Percentiles rank a stretch among this genome's conserved stretches.
Conservation (phyloP, 2,113 vertebrate genomes). For the Albula goreensis region DNA sequence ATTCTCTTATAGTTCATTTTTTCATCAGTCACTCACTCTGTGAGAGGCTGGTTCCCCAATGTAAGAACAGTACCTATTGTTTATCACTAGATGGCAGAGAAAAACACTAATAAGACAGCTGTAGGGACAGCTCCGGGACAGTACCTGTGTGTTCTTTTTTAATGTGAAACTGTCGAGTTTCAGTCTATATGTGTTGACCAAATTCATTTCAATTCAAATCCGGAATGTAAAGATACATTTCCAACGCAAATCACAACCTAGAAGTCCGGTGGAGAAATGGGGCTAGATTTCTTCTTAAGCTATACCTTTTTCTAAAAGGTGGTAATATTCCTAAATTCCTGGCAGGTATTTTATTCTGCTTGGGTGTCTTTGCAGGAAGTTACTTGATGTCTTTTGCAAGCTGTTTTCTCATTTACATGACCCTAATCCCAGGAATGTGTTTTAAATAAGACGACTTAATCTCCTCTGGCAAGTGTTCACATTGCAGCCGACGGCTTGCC, state of each 20-base stretch:
- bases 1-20: no score
- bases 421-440: conserved; percentile 55
- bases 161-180: not conserved
- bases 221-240: not conserved
- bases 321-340: not conserved
- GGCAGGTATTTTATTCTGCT: not conserved
- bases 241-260: not conserved
- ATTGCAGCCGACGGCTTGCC: conserved; percentile 51
- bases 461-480: conserved; percentile 59
- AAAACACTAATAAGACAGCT: not conserved
- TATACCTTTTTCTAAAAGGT: conserved; percentile 3
- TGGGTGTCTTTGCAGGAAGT: not conserved
- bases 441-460: conserved; percentile 62
- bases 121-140: not conserved
- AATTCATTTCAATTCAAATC: not conserved
- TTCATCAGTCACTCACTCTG: no score
- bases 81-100: not conserved
- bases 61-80: not conserved
- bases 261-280: not conserved
- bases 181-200: not conserved
- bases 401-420: conserved; percentile 60
- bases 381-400: not conserved
- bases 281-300: conserved; percentile 5
- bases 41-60: not conserved
- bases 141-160: not conserved